Evolutionary conservation across 2,113 vertebrate species (phyloP), one percentile per base, ranked within the genome.

Genomic region (Edolisoma coerulescens): DNA sequence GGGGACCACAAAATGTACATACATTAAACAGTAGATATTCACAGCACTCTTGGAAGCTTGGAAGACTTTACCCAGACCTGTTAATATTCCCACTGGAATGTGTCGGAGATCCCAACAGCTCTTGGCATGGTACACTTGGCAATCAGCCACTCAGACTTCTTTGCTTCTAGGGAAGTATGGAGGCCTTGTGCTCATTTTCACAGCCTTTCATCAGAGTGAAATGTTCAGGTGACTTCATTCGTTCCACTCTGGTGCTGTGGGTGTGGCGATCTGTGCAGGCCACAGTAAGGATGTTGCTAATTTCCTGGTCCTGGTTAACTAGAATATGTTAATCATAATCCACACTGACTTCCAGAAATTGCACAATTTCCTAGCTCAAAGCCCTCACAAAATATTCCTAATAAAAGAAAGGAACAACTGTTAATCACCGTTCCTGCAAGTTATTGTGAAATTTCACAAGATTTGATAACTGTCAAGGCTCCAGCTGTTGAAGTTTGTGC

Each of bases 21-120:
- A 88, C 78, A 93, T 90, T 92, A 82, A 91, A 75, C 37, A 80
- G 84, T 4, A 91, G 63, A 94, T 75, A 90, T 70, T 80, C 90
- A 82, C 35, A 76, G 64, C 6, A 18, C 82, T 74, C 85, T 59
- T 83, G 45, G 74, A 87, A 69, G 67, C 84, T 67, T 91, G 78
- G 28, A 91, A 80, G 82, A 67, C 59, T 94, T 95, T 88, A 85
- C 45, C 74, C 82, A 89, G 85, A 86, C 82, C 93, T 93, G 90
- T 94, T 96, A 95, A 96, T 95, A 93, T 69, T 86, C 95, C 84
- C 95, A 80, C 87, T 84, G 93, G 93, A 94, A 96, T 86, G 78
- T 27, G 30, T 52, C 3, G 0, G 76, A 60, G 68, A 95, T 84
- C 90, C 67, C 85, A 93, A 10, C 54, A 85, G 3, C 54, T 88